These are phyloP conservation scores for Himalopsyche japonica DNA, from an alignment of 2,888 invertebrate genomes.

Conservation along the genomic window DNA sequence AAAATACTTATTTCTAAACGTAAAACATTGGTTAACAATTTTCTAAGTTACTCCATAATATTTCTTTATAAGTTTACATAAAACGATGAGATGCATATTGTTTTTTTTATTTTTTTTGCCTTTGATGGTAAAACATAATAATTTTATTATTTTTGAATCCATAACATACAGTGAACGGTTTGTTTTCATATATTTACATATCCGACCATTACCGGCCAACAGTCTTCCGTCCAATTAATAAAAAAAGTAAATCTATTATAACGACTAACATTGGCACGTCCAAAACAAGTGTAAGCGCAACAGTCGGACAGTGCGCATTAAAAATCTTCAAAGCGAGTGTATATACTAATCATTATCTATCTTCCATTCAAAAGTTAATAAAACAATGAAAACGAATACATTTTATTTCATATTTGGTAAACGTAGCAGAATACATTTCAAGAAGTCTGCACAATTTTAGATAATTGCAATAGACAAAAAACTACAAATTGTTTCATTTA, in stretches of 20 bases:
- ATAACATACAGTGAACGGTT: conserved; percentile 15
- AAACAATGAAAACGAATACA: background rate
- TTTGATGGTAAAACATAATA: conserved; percentile 34
- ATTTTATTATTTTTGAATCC: conserved; percentile 13
- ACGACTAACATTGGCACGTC: conserved; percentile 39
- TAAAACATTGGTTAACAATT: conserved; percentile 41
- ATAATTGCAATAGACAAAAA: background rate
- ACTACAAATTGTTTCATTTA: background rate
- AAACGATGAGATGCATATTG: conserved; percentile 36
- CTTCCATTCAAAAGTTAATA: background rate
- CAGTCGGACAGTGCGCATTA: background rate
- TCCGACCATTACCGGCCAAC: conserved; percentile 36
- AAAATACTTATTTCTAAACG: conserved; percentile 39
- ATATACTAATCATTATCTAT: background rate
- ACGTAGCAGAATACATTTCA: background rate
- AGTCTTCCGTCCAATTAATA: conserved; percentile 39
- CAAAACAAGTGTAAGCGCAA: conserved; percentile 37
- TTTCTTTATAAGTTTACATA: conserved; percentile 25
- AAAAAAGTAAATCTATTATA: conserved; percentile 34
- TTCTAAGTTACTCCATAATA: conserved; percentile 32
- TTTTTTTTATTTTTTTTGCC: conserved; percentile 10
- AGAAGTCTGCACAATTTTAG: background rate
- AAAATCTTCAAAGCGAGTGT: background rate
- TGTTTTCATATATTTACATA: conserved; percentile 34
- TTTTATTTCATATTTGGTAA: background rate